These are phyloP conservation scores for Macroteleia sp. DNA, from an alignment of 2,888 invertebrate species.

Conservation along the genomic window DNA sequence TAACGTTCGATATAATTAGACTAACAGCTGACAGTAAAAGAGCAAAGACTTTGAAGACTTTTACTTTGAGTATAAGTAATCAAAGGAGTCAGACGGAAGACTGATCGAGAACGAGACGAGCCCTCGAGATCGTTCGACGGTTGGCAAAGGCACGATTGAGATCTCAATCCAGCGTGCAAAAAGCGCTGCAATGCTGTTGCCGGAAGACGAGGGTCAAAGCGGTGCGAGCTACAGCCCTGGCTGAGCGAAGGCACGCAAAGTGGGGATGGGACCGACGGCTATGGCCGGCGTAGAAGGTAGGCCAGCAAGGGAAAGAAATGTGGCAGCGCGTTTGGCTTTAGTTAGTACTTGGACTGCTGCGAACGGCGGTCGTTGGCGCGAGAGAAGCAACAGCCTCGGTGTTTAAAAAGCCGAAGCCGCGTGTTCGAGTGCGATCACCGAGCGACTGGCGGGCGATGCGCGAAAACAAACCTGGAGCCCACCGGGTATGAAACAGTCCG, in stretches of 20 bases:
- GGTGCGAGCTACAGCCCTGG: slow-evolving; percentile 21
- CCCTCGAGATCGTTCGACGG: slow-evolving; percentile 27
- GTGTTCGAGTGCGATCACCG: slow-evolving; percentile 29
- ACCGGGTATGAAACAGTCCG: background rate
- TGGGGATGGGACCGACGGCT: slow-evolving; percentile 75
- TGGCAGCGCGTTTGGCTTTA: slow-evolving; percentile 79
- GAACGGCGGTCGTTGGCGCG: slow-evolving; percentile 75
- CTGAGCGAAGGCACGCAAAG: slow-evolving; percentile 20
- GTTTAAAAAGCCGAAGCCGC: slow-evolving; percentile 40
- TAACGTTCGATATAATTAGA: too few species aligned
- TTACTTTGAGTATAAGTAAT: too few species aligned
- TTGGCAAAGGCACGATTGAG: slow-evolving; percentile 54
- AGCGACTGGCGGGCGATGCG: background rate
- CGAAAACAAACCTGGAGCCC: too few species aligned
- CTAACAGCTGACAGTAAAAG: too few species aligned
- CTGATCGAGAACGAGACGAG: slow-evolving; percentile 11
- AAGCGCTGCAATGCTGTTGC: slow-evolving; percentile 10
- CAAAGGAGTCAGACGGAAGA: background rate
- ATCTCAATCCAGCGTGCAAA: slow-evolving; percentile 41
- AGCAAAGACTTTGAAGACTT: too few species aligned
- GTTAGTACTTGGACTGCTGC: slow-evolving; percentile 81
- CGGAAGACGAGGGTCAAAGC: background rate
- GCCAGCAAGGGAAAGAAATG: slow-evolving; percentile 82
- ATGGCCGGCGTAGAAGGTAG: slow-evolving; percentile 81
- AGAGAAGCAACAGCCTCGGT: slow-evolving; percentile 17